Base-by-base conservation (phyloP, 2,797 vertebrate species). In the Sciaenops ocellatus region DNA sequence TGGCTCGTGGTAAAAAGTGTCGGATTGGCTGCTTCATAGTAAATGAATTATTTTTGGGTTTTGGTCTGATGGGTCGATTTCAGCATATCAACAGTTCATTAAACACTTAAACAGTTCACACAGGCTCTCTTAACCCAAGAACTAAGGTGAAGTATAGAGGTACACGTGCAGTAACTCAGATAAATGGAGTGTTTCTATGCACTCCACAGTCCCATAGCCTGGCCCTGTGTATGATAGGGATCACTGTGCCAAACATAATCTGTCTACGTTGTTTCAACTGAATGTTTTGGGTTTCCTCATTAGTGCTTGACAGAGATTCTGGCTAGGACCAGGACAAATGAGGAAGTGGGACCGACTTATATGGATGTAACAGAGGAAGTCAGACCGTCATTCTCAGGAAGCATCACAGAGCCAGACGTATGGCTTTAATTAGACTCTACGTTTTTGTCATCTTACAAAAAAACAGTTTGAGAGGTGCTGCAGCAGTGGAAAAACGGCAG, bases 401-500 rank as follows among this genome's bases (percentile, higher is more conserved):
- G 59, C 64, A 11, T 73, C 59, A 15, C 57, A 34, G 30, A 66
- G 69, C 69, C 79, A 81, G 52, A 60, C 34, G 6, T 44, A 80
- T 69, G 79, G 54, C 34, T 69, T 61, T 28, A 78, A 76, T 90
- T 76, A 78, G 9, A 38, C 51, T 62, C 9, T 48, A 50, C 54
- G 7, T 60, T 79, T 68, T 48, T 80, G 75, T 83, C 70, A 80
- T 28, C 48, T 75, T 65, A 26, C 38, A 51, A 38, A 50, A 75
- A 57, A 48, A 11, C 42, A 30, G 80, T 64, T 54, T 0, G 46
- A 69, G 54, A 69, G 65, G 62, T 22, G n/a, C 41, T 78, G 65
- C 1, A 78, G 77, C 75, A 8, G 54, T 76, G 83, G 76, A 87
- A 82, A 85, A 87, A 61, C 28, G 38, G 22, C 79, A 83, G 71